Evolutionary conservation across 2,797 vertebrate genomes (phyloP).

Genomic region (Oreonectes daqikongensis): DNA sequence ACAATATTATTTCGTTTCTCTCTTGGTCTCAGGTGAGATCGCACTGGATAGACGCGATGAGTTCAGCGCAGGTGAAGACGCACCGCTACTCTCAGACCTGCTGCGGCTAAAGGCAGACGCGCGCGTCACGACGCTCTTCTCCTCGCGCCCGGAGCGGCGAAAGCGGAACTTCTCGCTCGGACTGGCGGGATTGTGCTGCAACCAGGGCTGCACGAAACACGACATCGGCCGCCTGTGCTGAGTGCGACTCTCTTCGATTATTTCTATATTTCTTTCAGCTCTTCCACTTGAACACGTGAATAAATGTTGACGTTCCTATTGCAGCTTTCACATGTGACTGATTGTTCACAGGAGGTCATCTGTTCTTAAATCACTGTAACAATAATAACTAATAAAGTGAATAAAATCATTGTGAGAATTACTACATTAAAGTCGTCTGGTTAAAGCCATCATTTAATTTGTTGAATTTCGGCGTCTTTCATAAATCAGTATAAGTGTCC

Average conservation of each 20-base stretch:
- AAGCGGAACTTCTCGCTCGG: conserved; percentile 78
- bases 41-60: conserved; percentile 44
- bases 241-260: conserved; percentile 46
- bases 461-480: no score
- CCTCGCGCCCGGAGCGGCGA: conserved; percentile 63
- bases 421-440: no score
- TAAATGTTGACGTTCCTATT: background rate
- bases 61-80: conserved; percentile 47
- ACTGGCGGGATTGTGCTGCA: conserved; percentile 83
- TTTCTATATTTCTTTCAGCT: background rate
- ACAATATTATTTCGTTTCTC: background rate
- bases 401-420: no score
- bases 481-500: no score
- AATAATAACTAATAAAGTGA: no score
- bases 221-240: conserved; percentile 85
- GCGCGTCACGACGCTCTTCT: conserved; percentile 19
- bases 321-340: no score
- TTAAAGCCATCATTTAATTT: no score
- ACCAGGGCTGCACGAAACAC: conserved; percentile 83
- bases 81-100: conserved; percentile 58
- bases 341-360: no score
- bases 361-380: no score
- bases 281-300: background rate
- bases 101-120: conserved; percentile 49
- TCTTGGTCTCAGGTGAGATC: conserved; percentile 52